Conservation (phyloP, 2,797 vertebrate genomes). For the Cuniculus paca region DNA sequence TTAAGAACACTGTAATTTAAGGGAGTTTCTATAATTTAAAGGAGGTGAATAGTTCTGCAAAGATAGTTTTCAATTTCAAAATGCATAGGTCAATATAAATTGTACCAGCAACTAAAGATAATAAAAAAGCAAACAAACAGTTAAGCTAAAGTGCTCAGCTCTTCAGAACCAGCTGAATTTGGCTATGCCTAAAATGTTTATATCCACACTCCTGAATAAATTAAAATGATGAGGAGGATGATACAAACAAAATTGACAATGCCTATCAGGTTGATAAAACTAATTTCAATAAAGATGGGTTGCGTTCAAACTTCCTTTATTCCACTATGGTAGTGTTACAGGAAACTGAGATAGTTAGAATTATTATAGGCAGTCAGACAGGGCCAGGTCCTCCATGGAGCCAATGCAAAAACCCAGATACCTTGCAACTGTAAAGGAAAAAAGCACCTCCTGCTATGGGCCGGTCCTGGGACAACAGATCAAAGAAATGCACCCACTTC, state of each 20-base stretch:
- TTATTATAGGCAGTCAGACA: no score
- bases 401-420: no score
- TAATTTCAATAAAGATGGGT: slow-evolving; percentile 8
- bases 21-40: not conserved
- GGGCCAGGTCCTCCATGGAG: no score
- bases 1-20: not conserved
- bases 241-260: not conserved
- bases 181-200: not conserved
- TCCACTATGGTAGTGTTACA: not conserved
- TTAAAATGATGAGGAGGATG: not conserved
- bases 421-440: no score
- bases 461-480: no score
- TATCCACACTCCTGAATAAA: not conserved
- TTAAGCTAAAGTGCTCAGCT: not conserved
- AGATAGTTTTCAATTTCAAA: not conserved
- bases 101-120: not conserved
- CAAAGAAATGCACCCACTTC: no score
- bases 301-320: not conserved
- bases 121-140: not conserved
- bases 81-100: not conserved
- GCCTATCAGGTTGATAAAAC: not conserved
- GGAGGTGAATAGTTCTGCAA: not conserved
- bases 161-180: not conserved
- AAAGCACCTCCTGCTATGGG: no score
- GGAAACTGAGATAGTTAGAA: no score